A percentile compares a stretch with the other conserved stretches of the same genome.
Evolutionary conservation across 2,888 invertebrate genomes (phyloP).

Genomic region (Gisinianus flammeolus): DNA sequence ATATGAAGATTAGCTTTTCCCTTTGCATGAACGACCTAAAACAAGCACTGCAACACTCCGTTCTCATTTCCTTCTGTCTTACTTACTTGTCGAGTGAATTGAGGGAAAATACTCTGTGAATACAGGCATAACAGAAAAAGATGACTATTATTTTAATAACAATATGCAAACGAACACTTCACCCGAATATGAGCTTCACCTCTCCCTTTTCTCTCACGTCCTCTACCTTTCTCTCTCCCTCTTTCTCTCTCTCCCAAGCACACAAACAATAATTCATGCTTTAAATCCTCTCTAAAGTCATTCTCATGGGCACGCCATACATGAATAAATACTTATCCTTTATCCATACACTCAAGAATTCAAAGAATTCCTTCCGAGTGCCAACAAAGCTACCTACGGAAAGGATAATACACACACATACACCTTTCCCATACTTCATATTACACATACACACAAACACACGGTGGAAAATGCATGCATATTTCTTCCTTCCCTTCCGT

Average conservation of each 20-base stretch:
- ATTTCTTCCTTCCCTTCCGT: not conserved
- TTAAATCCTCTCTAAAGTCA: not conserved
- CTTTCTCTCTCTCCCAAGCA: not conserved
- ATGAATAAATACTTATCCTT: slow-evolving; percentile 4
- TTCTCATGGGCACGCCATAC: not conserved
- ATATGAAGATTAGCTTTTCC: no score
- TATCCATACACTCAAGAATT: not conserved
- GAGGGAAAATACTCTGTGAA: not conserved
- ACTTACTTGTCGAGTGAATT: not conserved
- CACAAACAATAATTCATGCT: not conserved
- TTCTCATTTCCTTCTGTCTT: not conserved
- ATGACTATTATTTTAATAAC: no score
- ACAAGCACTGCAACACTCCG: not conserved
- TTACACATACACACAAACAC: not conserved
- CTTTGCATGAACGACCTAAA: no score
- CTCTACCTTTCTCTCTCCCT: not conserved
- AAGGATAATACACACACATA: not conserved
- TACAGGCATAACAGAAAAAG: no score
- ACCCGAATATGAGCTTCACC: no score
- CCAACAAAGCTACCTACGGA: not conserved
- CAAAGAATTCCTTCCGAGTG: no score
- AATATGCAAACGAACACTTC: no score
- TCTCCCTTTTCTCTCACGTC: no score
- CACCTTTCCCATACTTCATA: not conserved
- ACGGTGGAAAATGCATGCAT: not conserved